Percentiles rank a stretch among this genome's conserved stretches.
Evolutionary conservation across 2,888 invertebrate species (phyloP).

Genomic region (Rhimphoctona megacephalus): DNA sequence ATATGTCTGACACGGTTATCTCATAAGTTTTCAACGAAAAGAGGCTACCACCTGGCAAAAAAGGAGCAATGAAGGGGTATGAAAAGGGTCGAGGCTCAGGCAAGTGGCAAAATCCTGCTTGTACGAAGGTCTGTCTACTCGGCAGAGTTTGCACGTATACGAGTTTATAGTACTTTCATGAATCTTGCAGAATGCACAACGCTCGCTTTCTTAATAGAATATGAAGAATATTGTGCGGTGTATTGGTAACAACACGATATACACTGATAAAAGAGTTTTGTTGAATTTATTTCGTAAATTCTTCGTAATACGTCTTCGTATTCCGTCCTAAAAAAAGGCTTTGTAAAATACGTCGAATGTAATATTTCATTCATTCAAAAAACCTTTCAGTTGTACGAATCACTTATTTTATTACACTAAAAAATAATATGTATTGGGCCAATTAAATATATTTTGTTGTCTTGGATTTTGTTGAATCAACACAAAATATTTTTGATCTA

Average conservation of each 20-base stretch:
- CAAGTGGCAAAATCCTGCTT: slow-evolving; percentile 47
- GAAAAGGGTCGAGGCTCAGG: slow-evolving; percentile 26
- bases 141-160: slow-evolving; percentile 48
- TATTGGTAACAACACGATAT: slow-evolving; percentile 1
- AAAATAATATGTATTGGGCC: too few relatives aligned
- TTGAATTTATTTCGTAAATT: too few relatives aligned
- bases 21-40: slow-evolving; percentile 63
- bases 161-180: slow-evolving; percentile 57
- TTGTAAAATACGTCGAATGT: too few relatives aligned
- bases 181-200: slow-evolving; percentile 50
- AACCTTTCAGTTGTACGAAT: too few relatives aligned
- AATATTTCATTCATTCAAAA: too few relatives aligned
- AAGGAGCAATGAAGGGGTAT: neutral
- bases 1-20: slow-evolving; percentile 66
- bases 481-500: too few relatives aligned
- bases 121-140: slow-evolving; percentile 26
- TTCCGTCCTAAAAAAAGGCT: too few relatives aligned
- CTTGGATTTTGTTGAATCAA: too few relatives aligned
- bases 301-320: too few relatives aligned
- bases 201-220: slow-evolving; percentile 57
- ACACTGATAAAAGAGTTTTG: too few relatives aligned
- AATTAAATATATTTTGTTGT: too few relatives aligned
- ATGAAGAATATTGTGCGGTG: slow-evolving; percentile 32
- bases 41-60: slow-evolving; percentile 16
- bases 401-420: too few relatives aligned